phyloP scores from a whole-genome alignment of 1,140 invertebrate genomes.

The Panagrolaimus sp. region DNA sequence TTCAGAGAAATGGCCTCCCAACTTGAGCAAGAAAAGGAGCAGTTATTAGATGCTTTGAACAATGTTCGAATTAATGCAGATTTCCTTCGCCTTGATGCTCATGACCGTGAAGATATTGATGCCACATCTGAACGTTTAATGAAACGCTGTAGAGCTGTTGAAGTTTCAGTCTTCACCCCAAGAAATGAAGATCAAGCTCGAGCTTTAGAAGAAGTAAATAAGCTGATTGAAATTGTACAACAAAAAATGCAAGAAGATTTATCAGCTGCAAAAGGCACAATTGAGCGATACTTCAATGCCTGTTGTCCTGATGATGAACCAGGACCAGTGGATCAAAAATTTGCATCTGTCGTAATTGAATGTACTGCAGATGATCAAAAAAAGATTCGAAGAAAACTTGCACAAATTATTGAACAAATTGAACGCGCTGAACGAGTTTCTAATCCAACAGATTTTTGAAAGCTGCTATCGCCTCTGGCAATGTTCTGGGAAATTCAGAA shows the following conservation, averaged over 20 bases:
- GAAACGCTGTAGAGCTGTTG: slow-evolving; percentile 72
- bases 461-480: too few relatives aligned
- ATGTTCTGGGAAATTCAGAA: too few relatives aligned
- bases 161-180: slow-evolving; percentile 73
- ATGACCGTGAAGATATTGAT: slow-evolving; percentile 73
- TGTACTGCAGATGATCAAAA: slow-evolving; percentile 84
- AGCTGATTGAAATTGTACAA: slow-evolving; percentile 51
- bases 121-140: slow-evolving; percentile 73
- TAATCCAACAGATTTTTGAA: background rate
- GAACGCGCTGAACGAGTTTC: slow-evolving; percentile 41
- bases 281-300: slow-evolving; percentile 75
- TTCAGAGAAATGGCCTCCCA: slow-evolving; percentile 71
- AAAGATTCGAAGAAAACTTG: slow-evolving; percentile 74
- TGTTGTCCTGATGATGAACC: slow-evolving; percentile 65
- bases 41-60: slow-evolving; percentile 72
- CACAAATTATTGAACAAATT: slow-evolving; percentile 47
- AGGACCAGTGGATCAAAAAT: slow-evolving; percentile 60
- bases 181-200: slow-evolving; percentile 65
- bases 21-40: slow-evolving; percentile 75
- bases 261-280: slow-evolving; percentile 58
- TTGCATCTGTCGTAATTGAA: slow-evolving; percentile 74
- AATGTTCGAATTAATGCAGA: slow-evolving; percentile 68
- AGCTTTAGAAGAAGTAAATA: slow-evolving; percentile 70
- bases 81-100: slow-evolving; percentile 58
- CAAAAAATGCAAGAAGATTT: slow-evolving; percentile 65